phyloP scores from a whole-genome alignment of 2,888 invertebrate genomes.

The Ophonus ardosiacus region DNA sequence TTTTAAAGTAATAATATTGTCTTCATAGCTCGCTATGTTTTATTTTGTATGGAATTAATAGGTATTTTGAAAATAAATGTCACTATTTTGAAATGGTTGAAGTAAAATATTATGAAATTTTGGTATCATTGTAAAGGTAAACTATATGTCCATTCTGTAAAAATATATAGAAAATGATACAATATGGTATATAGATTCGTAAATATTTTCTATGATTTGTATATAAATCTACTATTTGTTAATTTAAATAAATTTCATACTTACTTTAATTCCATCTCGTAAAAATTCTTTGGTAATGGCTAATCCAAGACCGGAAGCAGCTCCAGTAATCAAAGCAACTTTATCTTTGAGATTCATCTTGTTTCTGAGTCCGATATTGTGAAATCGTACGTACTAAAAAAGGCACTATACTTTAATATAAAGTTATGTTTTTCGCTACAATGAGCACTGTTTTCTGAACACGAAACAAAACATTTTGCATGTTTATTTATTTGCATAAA shows the following conservation, averaged over 20 bases:
- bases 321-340: slow-evolving; percentile 73
- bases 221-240: too few species aligned
- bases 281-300: slow-evolving; percentile 73
- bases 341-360: slow-evolving; percentile 57
- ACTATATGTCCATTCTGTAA: too few species aligned
- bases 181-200: too few species aligned
- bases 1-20: too few species aligned
- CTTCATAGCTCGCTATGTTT: too few species aligned
- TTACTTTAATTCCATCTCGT: slow-evolving; percentile 70
- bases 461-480: slow-evolving; percentile 9
- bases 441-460: neutral
- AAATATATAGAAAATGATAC: too few species aligned
- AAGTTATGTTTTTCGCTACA: neutral
- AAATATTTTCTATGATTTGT: too few species aligned
- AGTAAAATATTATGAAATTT: too few species aligned
- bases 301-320: slow-evolving; percentile 76
- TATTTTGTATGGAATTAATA: too few species aligned
- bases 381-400: neutral
- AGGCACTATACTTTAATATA: neutral
- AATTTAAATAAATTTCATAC: neutral
- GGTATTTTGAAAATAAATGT: too few species aligned
- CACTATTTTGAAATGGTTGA: too few species aligned
- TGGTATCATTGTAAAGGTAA: too few species aligned
- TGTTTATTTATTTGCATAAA: slow-evolving; percentile 18
- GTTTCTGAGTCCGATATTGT: neutral